phyloP scores from a whole-genome alignment of 2,888 invertebrate species.

The Rhagonycha lutea region DNA sequence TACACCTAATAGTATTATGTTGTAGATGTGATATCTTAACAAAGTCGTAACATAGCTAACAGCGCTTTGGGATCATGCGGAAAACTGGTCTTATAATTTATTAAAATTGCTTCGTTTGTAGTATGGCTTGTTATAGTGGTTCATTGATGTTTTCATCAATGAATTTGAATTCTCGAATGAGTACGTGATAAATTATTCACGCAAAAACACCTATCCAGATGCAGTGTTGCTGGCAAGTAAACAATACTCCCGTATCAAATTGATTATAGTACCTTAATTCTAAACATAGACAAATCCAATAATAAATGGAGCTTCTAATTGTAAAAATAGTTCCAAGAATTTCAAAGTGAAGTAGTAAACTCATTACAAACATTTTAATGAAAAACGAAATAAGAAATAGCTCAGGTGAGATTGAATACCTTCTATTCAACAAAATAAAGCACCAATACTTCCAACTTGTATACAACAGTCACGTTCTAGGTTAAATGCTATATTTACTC shows the following conservation, averaged over 20 bases:
- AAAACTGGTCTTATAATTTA: neutral
- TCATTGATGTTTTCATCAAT: neutral
- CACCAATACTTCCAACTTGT: neutral
- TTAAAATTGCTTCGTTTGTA: neutral
- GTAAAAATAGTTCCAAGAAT: neutral
- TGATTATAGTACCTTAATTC: neutral
- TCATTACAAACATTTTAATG: neutral
- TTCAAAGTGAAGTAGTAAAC: neutral
- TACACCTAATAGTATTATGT: neutral
- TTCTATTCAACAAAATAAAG: neutral
- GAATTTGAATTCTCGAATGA: neutral
- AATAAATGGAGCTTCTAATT: neutral
- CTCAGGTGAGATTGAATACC: neutral
- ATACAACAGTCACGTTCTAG: neutral
- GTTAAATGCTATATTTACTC: conserved; percentile 4
- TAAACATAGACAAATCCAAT: neutral
- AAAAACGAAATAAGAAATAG: neutral
- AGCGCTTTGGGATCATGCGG: neutral
- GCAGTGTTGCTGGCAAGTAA: neutral
- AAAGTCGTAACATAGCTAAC: neutral
- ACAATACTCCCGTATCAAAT: neutral
- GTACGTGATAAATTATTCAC: neutral
- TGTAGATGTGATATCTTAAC: neutral
- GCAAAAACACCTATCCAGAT: neutral
- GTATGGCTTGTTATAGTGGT: neutral